A percentile compares a stretch with the other conserved stretches of the same genome.
These are phyloP conservation scores for Trichogramma evanescens DNA, from an alignment of 2,888 invertebrate genomes.

Conservation along the genomic window DNA sequence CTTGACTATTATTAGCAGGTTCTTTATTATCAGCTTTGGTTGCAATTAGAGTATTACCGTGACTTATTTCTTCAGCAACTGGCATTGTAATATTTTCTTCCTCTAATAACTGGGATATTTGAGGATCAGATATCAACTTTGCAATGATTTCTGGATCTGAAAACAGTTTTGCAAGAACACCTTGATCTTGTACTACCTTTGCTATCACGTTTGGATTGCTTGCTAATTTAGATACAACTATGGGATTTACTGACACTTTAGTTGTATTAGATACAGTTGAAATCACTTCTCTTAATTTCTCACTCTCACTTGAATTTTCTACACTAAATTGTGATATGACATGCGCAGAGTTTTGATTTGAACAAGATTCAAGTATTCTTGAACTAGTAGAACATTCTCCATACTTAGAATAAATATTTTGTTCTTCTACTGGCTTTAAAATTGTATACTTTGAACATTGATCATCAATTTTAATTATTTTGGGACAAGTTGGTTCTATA, in stretches of 20 bases:
- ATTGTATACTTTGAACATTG: conserved; percentile 6
- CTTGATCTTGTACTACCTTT: conserved; percentile 36
- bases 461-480: conserved; percentile 3
- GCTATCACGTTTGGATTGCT: conserved; percentile 34
- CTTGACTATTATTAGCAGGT: conserved; percentile 29
- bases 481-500: not conserved
- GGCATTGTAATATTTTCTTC: conserved; percentile 18
- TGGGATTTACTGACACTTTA: conserved; percentile 31
- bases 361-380: conserved; percentile 5
- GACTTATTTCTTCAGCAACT: not conserved
- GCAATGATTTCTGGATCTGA: conserved; percentile 30
- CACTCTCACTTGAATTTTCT: conserved; percentile 24
- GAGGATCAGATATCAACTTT: conserved; percentile 36
- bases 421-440: not conserved
- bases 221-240: conserved; percentile 31
- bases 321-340: conserved; percentile 4
- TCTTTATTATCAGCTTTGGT: conserved; percentile 20
- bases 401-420: not conserved
- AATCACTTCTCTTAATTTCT: conserved; percentile 28
- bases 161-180: conserved; percentile 33
- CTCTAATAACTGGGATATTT: conserved; percentile 32
- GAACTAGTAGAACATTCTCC: not conserved
- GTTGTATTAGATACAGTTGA: conserved; percentile 23
- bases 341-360: not conserved
- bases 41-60: conserved; percentile 1